Percentiles rank a stretch among this genome's conserved stretches.
Conservation (phyloP, 2,888 invertebrate species). For the Dusona sp. region DNA sequence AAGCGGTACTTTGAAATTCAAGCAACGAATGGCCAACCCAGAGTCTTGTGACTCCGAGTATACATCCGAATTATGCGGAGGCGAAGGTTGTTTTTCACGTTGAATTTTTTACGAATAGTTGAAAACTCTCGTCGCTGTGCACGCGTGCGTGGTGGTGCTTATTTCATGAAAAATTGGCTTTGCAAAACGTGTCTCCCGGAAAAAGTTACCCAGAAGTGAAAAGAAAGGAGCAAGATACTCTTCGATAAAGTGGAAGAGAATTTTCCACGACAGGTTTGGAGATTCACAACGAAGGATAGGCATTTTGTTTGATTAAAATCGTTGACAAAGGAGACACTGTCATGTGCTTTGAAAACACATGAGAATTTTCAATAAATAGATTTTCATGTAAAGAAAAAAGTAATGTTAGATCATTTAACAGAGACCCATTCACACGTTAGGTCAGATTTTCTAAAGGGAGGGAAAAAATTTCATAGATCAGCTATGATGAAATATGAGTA, state of each 20-base stretch:
- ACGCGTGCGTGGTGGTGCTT: not conserved
- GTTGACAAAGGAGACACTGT: conserved; percentile 13
- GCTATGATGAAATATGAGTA: not conserved
- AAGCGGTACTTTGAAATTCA: not conserved
- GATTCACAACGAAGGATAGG: conserved; percentile 27
- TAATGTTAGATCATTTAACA: not conserved
- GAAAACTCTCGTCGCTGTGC: not conserved
- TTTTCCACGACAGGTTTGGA: not conserved
- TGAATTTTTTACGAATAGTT: not conserved
- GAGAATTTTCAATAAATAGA: conserved; percentile 16
- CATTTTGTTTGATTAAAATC: conserved; percentile 64
- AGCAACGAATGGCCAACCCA: not conserved
- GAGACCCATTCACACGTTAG: not conserved
- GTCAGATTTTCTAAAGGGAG: not conserved
- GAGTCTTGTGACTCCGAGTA: not conserved
- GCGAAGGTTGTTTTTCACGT: not conserved
- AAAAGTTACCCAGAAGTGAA: conserved; percentile 17
- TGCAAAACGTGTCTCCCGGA: conserved; percentile 1
- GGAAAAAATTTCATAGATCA: not conserved
- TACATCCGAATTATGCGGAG: not conserved
- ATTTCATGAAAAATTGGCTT: conserved; percentile 36
- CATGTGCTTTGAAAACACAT: conserved; percentile 1
- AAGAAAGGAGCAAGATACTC: not conserved
- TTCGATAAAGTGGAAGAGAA: conserved; percentile 11
- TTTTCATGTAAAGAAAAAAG: not conserved